Evolutionary conservation across 2,113 vertebrate genomes (phyloP).

Genomic region (Eubucco bourcierii): DNA sequence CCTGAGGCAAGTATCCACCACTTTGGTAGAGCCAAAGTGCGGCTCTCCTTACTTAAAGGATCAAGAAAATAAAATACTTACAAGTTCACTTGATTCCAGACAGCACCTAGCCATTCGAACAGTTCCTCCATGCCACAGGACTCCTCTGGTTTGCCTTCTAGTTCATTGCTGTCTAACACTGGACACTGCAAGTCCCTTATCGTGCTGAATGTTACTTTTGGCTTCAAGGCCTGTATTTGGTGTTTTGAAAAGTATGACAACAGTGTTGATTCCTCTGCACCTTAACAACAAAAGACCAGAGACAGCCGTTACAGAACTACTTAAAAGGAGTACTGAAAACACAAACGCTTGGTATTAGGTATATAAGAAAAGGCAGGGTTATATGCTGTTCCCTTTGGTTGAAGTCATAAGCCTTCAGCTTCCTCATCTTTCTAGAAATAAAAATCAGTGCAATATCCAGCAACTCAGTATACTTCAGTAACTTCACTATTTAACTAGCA

Average conservation of each 20-base stretch:
- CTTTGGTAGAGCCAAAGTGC: not conserved
- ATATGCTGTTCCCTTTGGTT: not conserved
- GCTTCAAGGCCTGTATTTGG: slow-evolving; percentile 77
- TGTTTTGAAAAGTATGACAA: slow-evolving; percentile 81
- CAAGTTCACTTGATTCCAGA: slow-evolving; percentile 77
- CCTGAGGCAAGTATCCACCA: too few species aligned
- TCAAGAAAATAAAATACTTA: slow-evolving; percentile 64
- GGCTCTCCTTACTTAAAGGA: not conserved
- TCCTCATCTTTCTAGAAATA: slow-evolving; percentile 14
- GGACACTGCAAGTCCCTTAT: slow-evolving; percentile 80
- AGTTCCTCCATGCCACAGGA: slow-evolving; percentile 80
- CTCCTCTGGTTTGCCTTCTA: slow-evolving; percentile 63
- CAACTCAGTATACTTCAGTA: not conserved
- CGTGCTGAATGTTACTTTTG: slow-evolving; percentile 65
- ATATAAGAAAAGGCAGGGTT: not conserved
- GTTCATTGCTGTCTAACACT: slow-evolving; percentile 60
- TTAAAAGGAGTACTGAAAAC: not conserved
- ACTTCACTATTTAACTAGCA: not conserved
- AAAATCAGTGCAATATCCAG: not conserved
- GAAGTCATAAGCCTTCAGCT: not conserved
- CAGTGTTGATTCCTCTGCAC: slow-evolving; percentile 70
- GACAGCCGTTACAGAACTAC: not conserved
- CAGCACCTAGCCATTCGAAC: slow-evolving; percentile 91
- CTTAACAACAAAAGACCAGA: slow-evolving; percentile 66
- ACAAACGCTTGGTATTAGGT: not conserved